phyloP scores from a whole-genome alignment of 2,797 vertebrate species.

The Semotilus atromaculatus region DNA sequence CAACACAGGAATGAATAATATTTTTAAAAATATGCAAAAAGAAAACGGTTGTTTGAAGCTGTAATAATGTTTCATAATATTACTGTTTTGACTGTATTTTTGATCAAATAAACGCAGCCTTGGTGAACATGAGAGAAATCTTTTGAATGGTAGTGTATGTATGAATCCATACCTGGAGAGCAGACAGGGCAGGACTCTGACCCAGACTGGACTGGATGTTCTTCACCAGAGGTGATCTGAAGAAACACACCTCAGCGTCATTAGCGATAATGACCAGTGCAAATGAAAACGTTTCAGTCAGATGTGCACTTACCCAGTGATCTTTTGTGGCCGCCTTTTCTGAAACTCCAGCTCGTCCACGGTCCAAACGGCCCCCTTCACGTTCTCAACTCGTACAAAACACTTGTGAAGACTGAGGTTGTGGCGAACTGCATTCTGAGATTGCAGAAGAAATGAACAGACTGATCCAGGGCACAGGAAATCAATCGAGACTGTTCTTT shows the following conservation, averaged over 20 bases:
- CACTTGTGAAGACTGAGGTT: conserved; percentile 99
- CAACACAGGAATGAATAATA: no score
- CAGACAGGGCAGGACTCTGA: conserved; percentile 67
- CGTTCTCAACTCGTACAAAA: conserved; percentile 98
- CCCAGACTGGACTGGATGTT: conserved; percentile 56
- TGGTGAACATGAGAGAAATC: background rate
- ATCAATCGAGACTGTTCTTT: background rate
- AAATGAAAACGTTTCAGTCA: conserved; percentile 63
- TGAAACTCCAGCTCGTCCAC: conserved; percentile 99
- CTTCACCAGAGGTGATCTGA: conserved; percentile 60
- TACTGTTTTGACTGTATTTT: background rate
- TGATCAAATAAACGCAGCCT: background rate
- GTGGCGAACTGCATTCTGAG: conserved; percentile 98
- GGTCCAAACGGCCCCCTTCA: conserved; percentile 99
- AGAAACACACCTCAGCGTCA: conserved; percentile 36
- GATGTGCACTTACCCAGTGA: conserved; percentile 83
- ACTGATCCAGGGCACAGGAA: background rate
- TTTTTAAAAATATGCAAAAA: no score
- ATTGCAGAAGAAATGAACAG: background rate
- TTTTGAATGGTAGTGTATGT: no score
- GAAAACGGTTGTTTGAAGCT: background rate
- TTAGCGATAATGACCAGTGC: background rate
- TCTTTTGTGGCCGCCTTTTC: conserved; percentile 97
- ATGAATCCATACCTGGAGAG: conserved; percentile 73
- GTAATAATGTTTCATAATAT: no score